A percentile compares a stretch with the other conserved stretches of the same genome.
Conservation (phyloP, 2,888 invertebrate species). For the Meiosimyza decipiens region DNA sequence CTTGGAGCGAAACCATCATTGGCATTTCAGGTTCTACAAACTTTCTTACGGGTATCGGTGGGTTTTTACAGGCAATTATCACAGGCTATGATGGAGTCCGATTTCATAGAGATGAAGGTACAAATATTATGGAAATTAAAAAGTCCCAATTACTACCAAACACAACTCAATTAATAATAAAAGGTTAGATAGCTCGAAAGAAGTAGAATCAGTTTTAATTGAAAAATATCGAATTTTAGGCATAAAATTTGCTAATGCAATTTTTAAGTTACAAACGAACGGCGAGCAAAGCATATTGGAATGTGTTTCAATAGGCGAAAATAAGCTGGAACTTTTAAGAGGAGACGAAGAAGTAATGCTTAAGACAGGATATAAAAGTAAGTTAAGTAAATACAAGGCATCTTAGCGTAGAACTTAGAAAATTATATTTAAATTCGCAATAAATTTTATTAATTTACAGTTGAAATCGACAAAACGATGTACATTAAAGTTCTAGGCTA, state of each 20-base stretch:
- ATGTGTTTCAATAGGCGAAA: no score
- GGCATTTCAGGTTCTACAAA: constrained; percentile 71
- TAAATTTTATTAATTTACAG: no score
- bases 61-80: constrained; percentile 71
- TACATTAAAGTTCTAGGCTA: no score
- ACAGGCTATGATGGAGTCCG: constrained; percentile 72
- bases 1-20: constrained; percentile 71
- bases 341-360: no score
- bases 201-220: background rate
- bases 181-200: constrained; percentile 37
- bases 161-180: constrained; percentile 38
- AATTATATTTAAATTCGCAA: no score
- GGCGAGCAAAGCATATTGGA: no score
- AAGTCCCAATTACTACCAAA: constrained; percentile 35
- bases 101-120: constrained; percentile 57
- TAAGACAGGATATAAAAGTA: no score
- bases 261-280: constrained; percentile 45
- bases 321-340: no score
- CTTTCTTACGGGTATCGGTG: constrained; percentile 74
- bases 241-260: constrained; percentile 53
- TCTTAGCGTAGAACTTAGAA: no score
- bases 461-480: no score
- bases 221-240: constrained; percentile 42
- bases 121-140: constrained; percentile 41
- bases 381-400: no score